A percentile compares a stretch with the other conserved stretches of the same genome.
Evolutionary conservation across 2,797 vertebrate species (phyloP).

Genomic region (Urophycis tenuis): DNA sequence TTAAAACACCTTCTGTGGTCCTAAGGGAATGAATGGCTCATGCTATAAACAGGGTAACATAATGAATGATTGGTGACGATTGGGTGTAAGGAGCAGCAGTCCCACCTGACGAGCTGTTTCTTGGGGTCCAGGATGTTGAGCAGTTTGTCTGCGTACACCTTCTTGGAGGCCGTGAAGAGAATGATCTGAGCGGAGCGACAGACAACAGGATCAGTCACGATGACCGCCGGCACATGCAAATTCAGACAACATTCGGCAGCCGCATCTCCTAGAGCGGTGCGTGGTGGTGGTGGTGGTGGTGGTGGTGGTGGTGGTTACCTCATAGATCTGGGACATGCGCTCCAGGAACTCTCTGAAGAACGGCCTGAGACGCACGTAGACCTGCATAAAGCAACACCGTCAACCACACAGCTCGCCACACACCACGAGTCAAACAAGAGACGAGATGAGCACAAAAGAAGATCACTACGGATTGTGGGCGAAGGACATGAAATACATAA

Average conservation of each 20-base stretch:
- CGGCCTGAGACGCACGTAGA: conserved; percentile 94
- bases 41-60: background rate
- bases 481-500: background rate
- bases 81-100: background rate
- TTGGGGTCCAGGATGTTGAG: conserved; percentile 99
- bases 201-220: background rate
- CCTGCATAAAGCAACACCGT: conserved; percentile 63
- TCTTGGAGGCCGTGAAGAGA: conserved; percentile 99
- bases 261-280: background rate
- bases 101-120: conserved; percentile 96
- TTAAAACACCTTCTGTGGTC: background rate
- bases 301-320: conserved; percentile 71
- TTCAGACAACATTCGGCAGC: background rate
- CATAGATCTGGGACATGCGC: conserved; percentile 98
- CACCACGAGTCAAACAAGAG: background rate
- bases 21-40: background rate
- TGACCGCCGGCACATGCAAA: background rate
- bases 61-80: background rate
- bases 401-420: background rate
- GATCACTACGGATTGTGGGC: no score
- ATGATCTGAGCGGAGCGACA: conserved; percentile 76
- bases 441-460: background rate
- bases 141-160: conserved; percentile 98
- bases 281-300: conserved; percentile 30
- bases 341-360: conserved; percentile 98